A percentile compares a stretch with the other conserved stretches of the same genome.
phyloP scores from a whole-genome alignment of 2,113 vertebrate genomes.

The Excalfactoria chinensis region DNA sequence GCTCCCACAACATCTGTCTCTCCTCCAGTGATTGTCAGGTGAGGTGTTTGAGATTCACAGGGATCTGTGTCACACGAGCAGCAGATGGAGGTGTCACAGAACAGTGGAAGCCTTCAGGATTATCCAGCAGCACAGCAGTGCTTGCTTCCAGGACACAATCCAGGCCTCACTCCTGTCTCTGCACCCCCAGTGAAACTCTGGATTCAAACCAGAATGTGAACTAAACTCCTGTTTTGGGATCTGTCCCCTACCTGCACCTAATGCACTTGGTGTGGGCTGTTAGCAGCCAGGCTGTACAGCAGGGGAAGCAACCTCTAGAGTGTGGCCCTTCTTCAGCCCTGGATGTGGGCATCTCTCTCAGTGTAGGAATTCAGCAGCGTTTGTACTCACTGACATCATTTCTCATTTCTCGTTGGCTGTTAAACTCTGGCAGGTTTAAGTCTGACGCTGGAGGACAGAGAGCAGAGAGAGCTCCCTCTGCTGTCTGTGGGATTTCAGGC shows the following conservation, averaged over 20 bases:
- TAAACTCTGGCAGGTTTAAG: not conserved
- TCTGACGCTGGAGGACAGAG: not conserved
- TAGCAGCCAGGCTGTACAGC: not conserved
- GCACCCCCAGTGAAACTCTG: not conserved
- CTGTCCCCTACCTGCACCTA: not conserved
- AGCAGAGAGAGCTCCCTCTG: slow-evolving; percentile 47
- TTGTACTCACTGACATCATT: not conserved
- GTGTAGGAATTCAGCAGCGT: not conserved
- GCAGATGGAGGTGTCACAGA: not conserved
- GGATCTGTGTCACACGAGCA: not conserved
- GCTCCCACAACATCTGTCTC: not conserved
- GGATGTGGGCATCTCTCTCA: not conserved
- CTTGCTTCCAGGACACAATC: not conserved
- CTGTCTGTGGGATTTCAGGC: not conserved
- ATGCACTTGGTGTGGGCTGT: not conserved
- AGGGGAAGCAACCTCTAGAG: not conserved
- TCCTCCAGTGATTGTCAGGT: not conserved
- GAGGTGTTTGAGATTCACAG: not conserved
- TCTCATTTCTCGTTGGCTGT: not conserved
- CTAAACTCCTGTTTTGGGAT: rapidly evolving
- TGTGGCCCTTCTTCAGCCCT: not conserved
- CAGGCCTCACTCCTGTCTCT: not conserved
- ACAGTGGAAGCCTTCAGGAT: not conserved
- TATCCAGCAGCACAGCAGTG: not conserved
- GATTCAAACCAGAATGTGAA: not conserved